Conservation (phyloP, 2,888 invertebrate species). For the Sarcophaga caerulescens region DNA sequence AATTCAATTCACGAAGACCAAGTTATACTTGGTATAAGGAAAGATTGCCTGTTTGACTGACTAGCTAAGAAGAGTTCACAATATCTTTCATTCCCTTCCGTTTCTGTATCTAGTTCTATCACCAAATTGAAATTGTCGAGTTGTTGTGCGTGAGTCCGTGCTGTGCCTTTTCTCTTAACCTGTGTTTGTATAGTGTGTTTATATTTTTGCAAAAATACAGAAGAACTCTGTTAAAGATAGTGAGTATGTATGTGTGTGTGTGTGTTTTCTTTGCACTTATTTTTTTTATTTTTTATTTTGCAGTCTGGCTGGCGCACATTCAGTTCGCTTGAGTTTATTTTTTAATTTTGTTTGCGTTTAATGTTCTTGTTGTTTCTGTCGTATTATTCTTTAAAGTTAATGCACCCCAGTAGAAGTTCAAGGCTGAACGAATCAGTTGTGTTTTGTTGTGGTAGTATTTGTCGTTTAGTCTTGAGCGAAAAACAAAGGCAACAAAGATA, state of each 20-base stretch:
- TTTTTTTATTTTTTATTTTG: slow-evolving; percentile 49
- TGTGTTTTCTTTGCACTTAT: slow-evolving; percentile 29
- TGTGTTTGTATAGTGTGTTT: slow-evolving; percentile 24
- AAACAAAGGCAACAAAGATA: slow-evolving; percentile 35
- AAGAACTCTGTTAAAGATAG: slow-evolving; percentile 61
- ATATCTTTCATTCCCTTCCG: background rate
- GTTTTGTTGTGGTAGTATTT: slow-evolving; percentile 48
- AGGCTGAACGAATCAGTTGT: slow-evolving; percentile 80
- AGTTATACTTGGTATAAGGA: background rate
- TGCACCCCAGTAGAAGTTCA: slow-evolving; percentile 81
- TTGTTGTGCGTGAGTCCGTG: slow-evolving; percentile 11
- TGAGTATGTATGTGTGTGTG: slow-evolving; percentile 36
- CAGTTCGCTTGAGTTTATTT: slow-evolving; percentile 56
- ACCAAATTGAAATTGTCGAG: background rate
- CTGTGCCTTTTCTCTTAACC: background rate
- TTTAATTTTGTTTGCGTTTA: slow-evolving; percentile 39
- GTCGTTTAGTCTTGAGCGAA: slow-evolving; percentile 52
- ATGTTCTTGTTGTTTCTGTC: slow-evolving; percentile 40
- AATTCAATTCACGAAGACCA: background rate
- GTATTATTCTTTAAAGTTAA: slow-evolving; percentile 76
- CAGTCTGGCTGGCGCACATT: slow-evolving; percentile 62
- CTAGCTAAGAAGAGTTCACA: background rate
- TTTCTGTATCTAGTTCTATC: background rate
- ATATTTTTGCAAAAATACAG: slow-evolving; percentile 40
- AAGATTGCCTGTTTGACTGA: background rate